phyloP scores from a whole-genome alignment of 2,113 vertebrate genomes.

The Zapornia atra region DNA sequence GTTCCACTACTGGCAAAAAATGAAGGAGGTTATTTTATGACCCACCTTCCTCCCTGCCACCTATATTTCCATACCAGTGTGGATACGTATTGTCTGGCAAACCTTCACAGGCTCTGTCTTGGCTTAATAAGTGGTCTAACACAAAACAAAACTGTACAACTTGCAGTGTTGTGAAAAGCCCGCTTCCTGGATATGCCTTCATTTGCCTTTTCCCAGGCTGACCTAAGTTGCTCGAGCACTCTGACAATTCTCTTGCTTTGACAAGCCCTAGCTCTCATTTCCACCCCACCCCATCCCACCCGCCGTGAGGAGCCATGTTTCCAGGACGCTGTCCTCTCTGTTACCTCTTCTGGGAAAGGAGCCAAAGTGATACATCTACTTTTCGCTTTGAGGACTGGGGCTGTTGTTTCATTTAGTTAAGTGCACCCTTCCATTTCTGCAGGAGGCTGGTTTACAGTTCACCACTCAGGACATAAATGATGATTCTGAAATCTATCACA shows the following conservation, averaged over 20 bases:
- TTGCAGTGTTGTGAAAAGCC: not conserved
- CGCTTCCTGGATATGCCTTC: not conserved
- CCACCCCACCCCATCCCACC: no score
- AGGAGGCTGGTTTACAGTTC: not conserved
- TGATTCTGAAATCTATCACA: not conserved
- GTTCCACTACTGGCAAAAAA: not conserved
- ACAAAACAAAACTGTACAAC: not conserved
- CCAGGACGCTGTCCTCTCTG: not conserved
- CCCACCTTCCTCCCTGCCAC: not conserved
- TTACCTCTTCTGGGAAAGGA: not conserved
- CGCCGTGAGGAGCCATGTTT: not conserved
- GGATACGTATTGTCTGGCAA: not conserved
- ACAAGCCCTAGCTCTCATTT: not conserved
- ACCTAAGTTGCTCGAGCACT: fast-evolving
- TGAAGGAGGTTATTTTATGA: not conserved
- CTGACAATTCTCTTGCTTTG: not conserved
- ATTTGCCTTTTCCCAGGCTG: not conserved
- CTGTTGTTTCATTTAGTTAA: not conserved
- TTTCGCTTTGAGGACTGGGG: not conserved
- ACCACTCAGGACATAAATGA: not conserved
- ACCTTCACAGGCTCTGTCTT: not conserved
- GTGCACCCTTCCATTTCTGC: not conserved
- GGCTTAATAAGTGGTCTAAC: not conserved
- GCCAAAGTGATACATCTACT: not conserved
- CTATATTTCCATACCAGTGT: not conserved